These are phyloP conservation scores for Danionella cerebrum DNA, from an alignment of 2,113 vertebrate species.

Conservation along the genomic window DNA sequence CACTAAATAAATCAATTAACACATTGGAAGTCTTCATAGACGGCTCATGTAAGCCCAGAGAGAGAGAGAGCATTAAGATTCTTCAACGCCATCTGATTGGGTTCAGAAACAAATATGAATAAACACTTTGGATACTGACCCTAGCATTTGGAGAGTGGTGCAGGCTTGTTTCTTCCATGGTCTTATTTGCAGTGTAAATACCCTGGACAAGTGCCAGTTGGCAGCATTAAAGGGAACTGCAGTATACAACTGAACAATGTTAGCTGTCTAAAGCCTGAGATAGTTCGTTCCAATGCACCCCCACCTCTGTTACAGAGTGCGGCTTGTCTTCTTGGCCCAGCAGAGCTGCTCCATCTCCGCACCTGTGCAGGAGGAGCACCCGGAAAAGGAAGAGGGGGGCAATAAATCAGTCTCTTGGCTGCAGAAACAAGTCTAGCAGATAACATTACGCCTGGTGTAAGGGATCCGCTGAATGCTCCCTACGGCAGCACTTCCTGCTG, in stretches of 20 bases:
- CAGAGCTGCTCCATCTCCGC: constrained; percentile 47
- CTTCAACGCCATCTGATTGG: no score
- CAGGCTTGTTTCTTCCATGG: neutral
- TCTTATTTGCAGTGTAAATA: constrained; percentile 49
- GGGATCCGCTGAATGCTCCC: constrained; percentile 7
- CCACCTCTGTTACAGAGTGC: constrained; percentile 43
- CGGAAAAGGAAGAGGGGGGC: constrained; percentile 30
- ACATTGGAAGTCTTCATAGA: no score
- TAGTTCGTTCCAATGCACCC: constrained; percentile 52
- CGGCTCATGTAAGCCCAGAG: no score
- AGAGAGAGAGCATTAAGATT: no score
- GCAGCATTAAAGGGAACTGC: constrained; percentile 62
- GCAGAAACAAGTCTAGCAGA: constrained; percentile 14
- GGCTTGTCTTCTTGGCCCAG: constrained; percentile 51
- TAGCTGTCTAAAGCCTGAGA: constrained; percentile 58
- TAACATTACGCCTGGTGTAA: constrained; percentile 11
- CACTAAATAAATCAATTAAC: no score
- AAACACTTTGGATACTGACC: no score
- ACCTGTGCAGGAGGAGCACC: constrained; percentile 43
- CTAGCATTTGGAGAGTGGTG: neutral
- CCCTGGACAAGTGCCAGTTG: constrained; percentile 69
- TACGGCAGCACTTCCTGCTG: constrained; percentile 3
- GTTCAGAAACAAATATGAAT: no score
- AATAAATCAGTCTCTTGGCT: constrained; percentile 34
- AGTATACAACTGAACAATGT: constrained; percentile 59